Conservation (phyloP, 2,888 invertebrate species). For the Craniophora ligustri region DNA sequence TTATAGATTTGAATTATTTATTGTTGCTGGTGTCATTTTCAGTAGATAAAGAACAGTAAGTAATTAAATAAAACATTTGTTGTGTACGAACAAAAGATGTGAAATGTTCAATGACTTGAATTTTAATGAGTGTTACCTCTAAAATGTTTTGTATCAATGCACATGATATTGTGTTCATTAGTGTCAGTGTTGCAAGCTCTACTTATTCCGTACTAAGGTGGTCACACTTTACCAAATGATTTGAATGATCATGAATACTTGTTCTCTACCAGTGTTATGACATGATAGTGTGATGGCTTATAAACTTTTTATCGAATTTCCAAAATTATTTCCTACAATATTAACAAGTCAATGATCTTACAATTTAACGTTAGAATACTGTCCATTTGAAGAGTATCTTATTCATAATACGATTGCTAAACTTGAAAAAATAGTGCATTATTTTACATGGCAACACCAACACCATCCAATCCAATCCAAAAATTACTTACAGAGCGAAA, state of each 20-base stretch:
- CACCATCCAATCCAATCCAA: constrained; percentile 48
- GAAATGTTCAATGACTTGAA: constrained; percentile 58
- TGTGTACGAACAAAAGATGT: constrained; percentile 61
- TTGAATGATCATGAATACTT: constrained; percentile 59
- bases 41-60: constrained; percentile 50
- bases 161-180: constrained; percentile 65
- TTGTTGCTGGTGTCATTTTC: constrained; percentile 23
- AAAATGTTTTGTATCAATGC: constrained; percentile 34
- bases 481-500: constrained; percentile 58
- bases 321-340: constrained; percentile 61
- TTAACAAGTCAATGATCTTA: constrained; percentile 60
- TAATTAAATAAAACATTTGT: constrained; percentile 53
- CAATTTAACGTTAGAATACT: constrained; percentile 53
- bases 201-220: constrained; percentile 73
- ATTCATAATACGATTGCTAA: constrained; percentile 56
- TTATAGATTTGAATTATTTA: neutral
- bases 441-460: constrained; percentile 56
- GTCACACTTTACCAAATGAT: constrained; percentile 70
- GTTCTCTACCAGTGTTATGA: constrained; percentile 62
- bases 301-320: constrained; percentile 33
- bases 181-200: constrained; percentile 85
- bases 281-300: constrained; percentile 76
- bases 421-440: constrained; percentile 39
- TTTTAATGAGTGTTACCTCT: constrained; percentile 62
- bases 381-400: constrained; percentile 70